Base-by-base conservation (phyloP, 2,888 invertebrate genomes). In the Osmoderma eremita region DNA sequence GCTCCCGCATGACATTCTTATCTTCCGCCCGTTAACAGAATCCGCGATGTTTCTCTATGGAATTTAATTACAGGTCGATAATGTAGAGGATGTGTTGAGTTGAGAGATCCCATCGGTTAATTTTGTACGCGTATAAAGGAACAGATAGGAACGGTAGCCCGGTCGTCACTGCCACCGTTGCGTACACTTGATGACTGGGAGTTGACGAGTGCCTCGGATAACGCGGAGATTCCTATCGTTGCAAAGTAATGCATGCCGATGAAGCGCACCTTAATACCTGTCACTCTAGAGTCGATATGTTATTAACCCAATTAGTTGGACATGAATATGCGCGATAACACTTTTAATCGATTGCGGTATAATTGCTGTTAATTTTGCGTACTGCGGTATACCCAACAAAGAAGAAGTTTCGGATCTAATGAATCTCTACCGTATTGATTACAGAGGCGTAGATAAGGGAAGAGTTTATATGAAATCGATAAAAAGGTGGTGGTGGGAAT, bases 11-110 rank as follows among this genome's bases (percentile, higher is more conserved):
- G 45, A 61, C 58, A 45, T 22, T 61, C 58, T 61, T 61, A 15
- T 45, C 42, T 45, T 22, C 12, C 4, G 36, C 5, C 45, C 17
- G n/a, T 45, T 45, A 61, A 61, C 58, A 30, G 30, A 30, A 45
- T 45, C 58, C 20, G 13, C 22, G 45, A 30, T 42, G 58, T 18
- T n/a, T 45, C 30, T 61, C 30, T 61, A 45, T 45, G 45, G 58
- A 61, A 61, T 61, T 61, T 61, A 61, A 61, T 61, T 61, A 61
- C 48, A 4, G 18, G 53, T 39, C 18, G 53, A 53, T 53, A 53
- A 53, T 53, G 38, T 38, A 53, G 53, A 53, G 38, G 53, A 53
- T 45, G 58, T 61, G 58, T 61, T 61, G 42, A 30, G 58, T 61
- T 30, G 17, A 42, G 58, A 61, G 58, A 61, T 61, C 30, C 45